Conservation (phyloP, 2,888 invertebrate genomes). For the Idaea aversata region DNA sequence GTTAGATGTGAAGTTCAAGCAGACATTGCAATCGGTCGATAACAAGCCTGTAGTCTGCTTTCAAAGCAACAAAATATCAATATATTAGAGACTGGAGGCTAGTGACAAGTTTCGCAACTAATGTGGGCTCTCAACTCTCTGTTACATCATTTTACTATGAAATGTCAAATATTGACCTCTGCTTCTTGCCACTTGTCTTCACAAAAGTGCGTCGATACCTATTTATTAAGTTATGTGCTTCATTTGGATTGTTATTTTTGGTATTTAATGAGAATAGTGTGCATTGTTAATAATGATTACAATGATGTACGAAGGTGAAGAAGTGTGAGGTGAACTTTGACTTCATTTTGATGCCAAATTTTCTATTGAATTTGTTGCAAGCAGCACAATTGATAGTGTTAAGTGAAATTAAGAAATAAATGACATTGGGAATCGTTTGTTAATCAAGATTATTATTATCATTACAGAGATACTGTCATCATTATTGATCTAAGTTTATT, state of each 20-base stretch:
- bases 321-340: background rate
- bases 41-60: background rate
- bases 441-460: background rate
- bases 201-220: constrained; percentile 8
- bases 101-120: constrained; percentile 64
- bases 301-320: background rate
- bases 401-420: background rate
- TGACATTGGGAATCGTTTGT: background rate
- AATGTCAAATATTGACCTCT: constrained; percentile 76
- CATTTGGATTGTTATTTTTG: background rate
- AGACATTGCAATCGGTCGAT: background rate
- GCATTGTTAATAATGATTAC: background rate
- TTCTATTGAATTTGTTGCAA: background rate
- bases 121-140: constrained; percentile 25
- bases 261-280: background rate
- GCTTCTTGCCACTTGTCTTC: constrained; percentile 58
- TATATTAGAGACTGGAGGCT: constrained; percentile 27
- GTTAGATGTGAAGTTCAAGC: no score
- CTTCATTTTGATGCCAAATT: background rate
- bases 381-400: background rate
- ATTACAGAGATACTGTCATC: background rate
- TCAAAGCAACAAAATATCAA: constrained; percentile 50
- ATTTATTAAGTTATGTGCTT: background rate
- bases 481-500: background rate
- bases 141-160: constrained; percentile 61